Evolutionary conservation across 2,888 invertebrate genomes (phyloP).

Genomic region (Standfussiana lucernea): DNA sequence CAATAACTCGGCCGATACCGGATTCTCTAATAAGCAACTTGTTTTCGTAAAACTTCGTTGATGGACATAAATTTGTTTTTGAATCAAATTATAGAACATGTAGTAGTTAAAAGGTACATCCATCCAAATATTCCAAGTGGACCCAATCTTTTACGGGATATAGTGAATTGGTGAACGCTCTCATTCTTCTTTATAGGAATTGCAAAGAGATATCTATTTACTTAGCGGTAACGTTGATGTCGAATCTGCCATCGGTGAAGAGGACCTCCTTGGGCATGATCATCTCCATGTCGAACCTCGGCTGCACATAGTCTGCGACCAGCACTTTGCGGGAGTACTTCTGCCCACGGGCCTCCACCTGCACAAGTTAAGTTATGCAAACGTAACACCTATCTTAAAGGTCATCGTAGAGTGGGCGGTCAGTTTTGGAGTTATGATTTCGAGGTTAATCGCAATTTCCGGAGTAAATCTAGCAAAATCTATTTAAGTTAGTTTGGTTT

Average conservation of each 20-base stretch:
- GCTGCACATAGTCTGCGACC: slow-evolving; percentile 97
- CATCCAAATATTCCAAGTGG: background rate
- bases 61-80: slow-evolving; percentile 30
- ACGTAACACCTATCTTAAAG: slow-evolving; percentile 66
- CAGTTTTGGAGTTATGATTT: slow-evolving; percentile 45
- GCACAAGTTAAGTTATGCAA: slow-evolving; percentile 64
- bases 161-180: background rate
- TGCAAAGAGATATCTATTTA: slow-evolving; percentile 91
- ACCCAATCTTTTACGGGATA: background rate
- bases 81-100: background rate
- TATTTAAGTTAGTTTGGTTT: slow-evolving; percentile 11
- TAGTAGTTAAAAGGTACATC: background rate
- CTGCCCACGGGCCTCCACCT: slow-evolving; percentile 89
- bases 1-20: slow-evolving; percentile 7
- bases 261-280: slow-evolving; percentile 95
- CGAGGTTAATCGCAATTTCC: slow-evolving; percentile 67
- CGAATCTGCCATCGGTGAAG: slow-evolving; percentile 94
- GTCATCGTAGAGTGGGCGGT: slow-evolving; percentile 67
- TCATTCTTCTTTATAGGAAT: background rate
- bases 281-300: slow-evolving; percentile 97
- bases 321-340: slow-evolving; percentile 93
- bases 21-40: slow-evolving; percentile 24
- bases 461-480: slow-evolving; percentile 42
- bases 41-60: slow-evolving; percentile 27
- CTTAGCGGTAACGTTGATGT: slow-evolving; percentile 95